phyloP scores from a whole-genome alignment of 1,140 invertebrate species.

The Laupala kohalensis region DNA sequence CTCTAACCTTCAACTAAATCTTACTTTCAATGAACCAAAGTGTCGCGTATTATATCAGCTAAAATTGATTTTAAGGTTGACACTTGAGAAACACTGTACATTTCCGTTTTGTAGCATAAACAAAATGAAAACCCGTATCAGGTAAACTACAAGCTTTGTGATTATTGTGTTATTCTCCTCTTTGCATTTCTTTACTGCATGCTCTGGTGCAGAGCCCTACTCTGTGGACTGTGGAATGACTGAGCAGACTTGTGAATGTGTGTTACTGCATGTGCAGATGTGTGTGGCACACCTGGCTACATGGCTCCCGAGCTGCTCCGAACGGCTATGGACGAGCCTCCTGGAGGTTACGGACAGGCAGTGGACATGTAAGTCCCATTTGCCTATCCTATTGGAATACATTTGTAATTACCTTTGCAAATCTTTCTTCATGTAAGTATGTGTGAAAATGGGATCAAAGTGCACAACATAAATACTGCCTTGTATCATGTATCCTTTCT shows the following conservation, averaged over 20 bases:
- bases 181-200: not conserved
- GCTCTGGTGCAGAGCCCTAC: not conserved
- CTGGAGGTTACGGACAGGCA: conserved; percentile 23
- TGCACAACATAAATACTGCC: not conserved
- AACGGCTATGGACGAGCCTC: conserved; percentile 46
- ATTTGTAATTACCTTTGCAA: not conserved
- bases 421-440: not conserved
- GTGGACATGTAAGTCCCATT: conserved; percentile 26
- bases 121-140: no score
- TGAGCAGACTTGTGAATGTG: conserved; percentile 2
- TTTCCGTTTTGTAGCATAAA: no score
- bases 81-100: no score
- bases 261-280: conserved; percentile 29
- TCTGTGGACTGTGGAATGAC: no score
- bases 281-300: conserved; percentile 59
- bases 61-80: no score
- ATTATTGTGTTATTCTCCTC: no score
- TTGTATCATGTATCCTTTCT: not conserved
- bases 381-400: not conserved
- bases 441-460: not conserved
- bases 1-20: no score
- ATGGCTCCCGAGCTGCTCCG: conserved; percentile 52
- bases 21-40: no score
- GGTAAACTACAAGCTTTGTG: no score
- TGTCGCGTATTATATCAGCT: no score